A percentile compares a stretch with the other conserved stretches of the same genome.
phyloP scores from a whole-genome alignment of 1,140 invertebrate species.

The Maniola jurtina region DNA sequence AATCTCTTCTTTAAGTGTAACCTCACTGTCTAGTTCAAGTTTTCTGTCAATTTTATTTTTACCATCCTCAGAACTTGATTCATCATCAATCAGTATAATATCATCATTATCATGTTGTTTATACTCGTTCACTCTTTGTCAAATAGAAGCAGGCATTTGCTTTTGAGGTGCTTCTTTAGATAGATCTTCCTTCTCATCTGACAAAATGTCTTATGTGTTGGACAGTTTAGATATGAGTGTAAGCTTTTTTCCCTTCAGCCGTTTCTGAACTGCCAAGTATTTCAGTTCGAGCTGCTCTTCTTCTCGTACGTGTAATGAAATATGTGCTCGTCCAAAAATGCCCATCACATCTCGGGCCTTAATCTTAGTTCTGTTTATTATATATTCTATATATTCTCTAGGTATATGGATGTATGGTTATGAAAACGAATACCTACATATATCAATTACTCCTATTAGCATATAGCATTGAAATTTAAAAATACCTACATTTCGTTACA shows the following conservation, averaged over 20 bases:
- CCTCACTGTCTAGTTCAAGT: background rate
- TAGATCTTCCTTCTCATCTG: constrained; percentile 61
- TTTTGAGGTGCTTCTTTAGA: constrained; percentile 19
- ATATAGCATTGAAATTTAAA: too few species aligned
- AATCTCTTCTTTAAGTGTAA: background rate
- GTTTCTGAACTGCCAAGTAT: constrained; percentile 11
- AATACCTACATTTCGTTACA: background rate
- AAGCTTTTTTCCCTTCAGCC: constrained; percentile 28
- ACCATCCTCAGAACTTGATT: constrained; percentile 12
- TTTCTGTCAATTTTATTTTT: constrained; percentile 6
- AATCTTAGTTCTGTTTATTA: too few species aligned
- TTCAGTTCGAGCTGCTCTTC: too few species aligned
- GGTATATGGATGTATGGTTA: too few species aligned
- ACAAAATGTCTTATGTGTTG: constrained; percentile 65
- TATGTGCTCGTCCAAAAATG: too few species aligned
- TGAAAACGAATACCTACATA: too few species aligned
- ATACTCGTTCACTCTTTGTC: constrained; percentile 54
- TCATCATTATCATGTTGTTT: constrained; percentile 29
- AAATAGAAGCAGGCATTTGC: background rate
- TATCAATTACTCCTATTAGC: too few species aligned
- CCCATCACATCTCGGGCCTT: too few species aligned
- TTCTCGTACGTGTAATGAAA: too few species aligned
- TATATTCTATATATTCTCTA: too few species aligned
- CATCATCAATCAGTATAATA: constrained; percentile 29
- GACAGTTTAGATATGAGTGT: constrained; percentile 49